A percentile compares a stretch with the other conserved stretches of the same genome.
These are phyloP conservation scores for Atherinosoma microstoma DNA, from an alignment of 2,797 vertebrate species.

Conservation along the genomic window DNA sequence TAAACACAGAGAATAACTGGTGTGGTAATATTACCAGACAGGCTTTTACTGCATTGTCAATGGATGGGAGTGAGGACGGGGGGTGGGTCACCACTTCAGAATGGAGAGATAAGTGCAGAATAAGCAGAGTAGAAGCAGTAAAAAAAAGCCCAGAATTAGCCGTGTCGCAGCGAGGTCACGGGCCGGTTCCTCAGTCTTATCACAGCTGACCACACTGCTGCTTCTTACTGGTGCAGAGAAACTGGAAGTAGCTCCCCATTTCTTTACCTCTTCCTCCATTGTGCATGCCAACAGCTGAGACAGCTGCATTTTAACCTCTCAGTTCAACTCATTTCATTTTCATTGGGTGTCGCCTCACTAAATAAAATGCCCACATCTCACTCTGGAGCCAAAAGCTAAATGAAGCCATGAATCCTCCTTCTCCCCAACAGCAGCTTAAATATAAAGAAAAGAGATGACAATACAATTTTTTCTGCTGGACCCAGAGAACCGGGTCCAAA, in stretches of 20 bases:
- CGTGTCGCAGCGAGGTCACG: background rate
- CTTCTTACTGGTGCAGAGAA: background rate
- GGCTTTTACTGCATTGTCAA: constrained; percentile 3
- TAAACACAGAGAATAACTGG: constrained; percentile 24
- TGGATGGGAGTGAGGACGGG: background rate
- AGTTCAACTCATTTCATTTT: constrained; percentile 38
- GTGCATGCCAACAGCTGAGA: constrained; percentile 15
- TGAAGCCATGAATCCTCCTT: constrained; percentile 38
- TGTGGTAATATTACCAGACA: constrained; percentile 27
- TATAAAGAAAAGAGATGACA: constrained; percentile 7
- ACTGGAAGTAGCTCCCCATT: background rate
- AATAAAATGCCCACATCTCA: constrained; percentile 27
- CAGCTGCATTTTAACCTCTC: constrained; percentile 42
- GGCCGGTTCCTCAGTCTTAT: constrained; percentile 27
- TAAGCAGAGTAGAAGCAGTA: background rate
- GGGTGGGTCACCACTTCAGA: background rate
- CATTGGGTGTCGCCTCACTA: constrained; percentile 8
- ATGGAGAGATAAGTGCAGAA: constrained; percentile 13
- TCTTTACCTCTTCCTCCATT: constrained; percentile 7
- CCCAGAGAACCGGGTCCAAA: constrained; percentile 16
- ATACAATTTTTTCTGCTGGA: constrained; percentile 28
- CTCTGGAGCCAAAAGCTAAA: constrained; percentile 19
- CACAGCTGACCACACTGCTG: constrained; percentile 9
- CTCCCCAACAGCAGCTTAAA: background rate
- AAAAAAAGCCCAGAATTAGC: background rate